Evolutionary conservation across 2,888 invertebrate genomes (phyloP), one percentile per base, ranked within the genome.

Genomic region (Eupsilia transversa): DNA sequence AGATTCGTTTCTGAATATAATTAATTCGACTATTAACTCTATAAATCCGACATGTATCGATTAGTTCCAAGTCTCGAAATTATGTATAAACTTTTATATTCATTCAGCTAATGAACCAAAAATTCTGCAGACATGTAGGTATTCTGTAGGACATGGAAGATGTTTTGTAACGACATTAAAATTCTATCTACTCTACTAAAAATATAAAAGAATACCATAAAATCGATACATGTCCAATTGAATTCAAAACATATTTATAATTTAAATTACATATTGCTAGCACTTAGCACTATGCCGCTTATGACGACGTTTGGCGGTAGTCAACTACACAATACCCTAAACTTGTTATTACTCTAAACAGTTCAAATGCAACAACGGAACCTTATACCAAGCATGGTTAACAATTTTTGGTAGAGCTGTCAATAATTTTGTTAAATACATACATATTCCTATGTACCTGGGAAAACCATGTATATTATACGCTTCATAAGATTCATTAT

Each of bases 341-440:
- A 79, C 72, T 61, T 64, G 68, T 77, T 81, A 84, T 72, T 86
- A 87, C 52, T 65, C 74, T 87, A 87, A 77, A 87, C 72, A 79
- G 70, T 72, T 80, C 80, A 77, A 86, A 79, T 84, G 85, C 87
- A 80, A 83, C 66, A 74, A 86, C 69, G 88, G 87, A 89, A 89
- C 87, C 86, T 84, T 88, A 87, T 79, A 87, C 84, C 85, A 87
- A 85, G 49, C 75, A 56, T 79, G 79, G 85, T 86, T 85, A 88
- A 82, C 66, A 73, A 78, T 89, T 86, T 91, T 92, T 92, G 91
- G 91, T 91, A 89, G 78, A 88, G 85, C 87, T 89, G 88, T 89
- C 88, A 82, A 78, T 75, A 85, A 84, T 86, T 87, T 86, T 82
- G 80, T 76, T 75, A 80, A 72, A 84, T 78, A 86, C 66, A 76